A percentile compares a stretch with the other conserved stretches of the same genome.
Conservation (phyloP, 2,797 vertebrate species). For the Liasis olivaceus region DNA sequence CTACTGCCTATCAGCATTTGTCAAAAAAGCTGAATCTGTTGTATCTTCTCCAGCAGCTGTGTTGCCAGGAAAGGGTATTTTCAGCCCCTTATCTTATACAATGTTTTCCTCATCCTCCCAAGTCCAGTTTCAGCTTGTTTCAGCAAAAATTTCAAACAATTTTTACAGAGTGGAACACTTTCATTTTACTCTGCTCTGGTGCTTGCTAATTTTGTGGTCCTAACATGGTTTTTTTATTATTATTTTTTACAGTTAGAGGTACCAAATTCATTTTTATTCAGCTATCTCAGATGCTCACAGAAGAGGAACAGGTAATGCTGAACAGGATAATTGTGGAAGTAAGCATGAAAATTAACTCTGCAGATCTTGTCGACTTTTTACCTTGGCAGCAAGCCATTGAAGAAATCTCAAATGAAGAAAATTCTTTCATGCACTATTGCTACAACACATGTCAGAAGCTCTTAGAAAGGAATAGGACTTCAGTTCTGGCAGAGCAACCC, state of each 20-base stretch:
- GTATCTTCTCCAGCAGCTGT: neutral
- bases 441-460: conserved; percentile 52
- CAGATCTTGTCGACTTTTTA: conserved; percentile 71
- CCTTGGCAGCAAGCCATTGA: conserved; percentile 76
- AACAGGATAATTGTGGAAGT: conserved; percentile 82
- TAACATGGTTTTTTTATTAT: neutral
- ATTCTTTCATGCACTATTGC: conserved; percentile 68
- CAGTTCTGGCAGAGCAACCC: conserved; percentile 40
- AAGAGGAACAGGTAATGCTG: conserved; percentile 78
- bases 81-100: neutral
- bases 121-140: neutral
- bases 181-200: neutral
- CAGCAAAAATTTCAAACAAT: neutral
- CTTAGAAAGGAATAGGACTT: conserved; percentile 8
- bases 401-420: conserved; percentile 73
- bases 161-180: neutral
- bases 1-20: neutral
- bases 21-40: neutral
- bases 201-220: neutral
- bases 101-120: neutral
- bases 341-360: conserved; percentile 73
- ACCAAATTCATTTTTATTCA: conserved; percentile 86
- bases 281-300: conserved; percentile 74
- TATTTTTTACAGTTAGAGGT: conserved; percentile 71
- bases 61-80: too few relatives aligned